Evolutionary conservation across 2,888 invertebrate genomes (phyloP).

Genomic region (Pollenia griseotomentosa): DNA sequence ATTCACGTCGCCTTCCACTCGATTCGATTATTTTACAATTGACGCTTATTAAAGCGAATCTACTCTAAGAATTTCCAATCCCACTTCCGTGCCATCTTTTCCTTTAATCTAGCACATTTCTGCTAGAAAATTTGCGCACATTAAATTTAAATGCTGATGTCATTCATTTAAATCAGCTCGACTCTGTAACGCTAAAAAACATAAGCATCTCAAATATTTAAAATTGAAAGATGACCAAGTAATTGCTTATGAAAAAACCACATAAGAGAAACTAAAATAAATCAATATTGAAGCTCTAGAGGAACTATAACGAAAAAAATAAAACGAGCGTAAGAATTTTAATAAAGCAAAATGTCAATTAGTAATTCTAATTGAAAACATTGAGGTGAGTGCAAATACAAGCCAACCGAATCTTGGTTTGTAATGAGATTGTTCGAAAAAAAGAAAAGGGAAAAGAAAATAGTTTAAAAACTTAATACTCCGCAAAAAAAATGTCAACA

Average conservation of each 20-base stretch:
- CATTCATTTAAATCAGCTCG: slow-evolving; percentile 68
- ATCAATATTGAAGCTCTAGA: slow-evolving; percentile 42
- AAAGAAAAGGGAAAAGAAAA: too few species aligned
- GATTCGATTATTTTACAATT: too few species aligned
- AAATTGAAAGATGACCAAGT: slow-evolving; percentile 62
- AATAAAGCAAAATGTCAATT: slow-evolving; percentile 41
- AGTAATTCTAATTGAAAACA: slow-evolving; percentile 28
- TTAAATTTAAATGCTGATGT: slow-evolving; percentile 67
- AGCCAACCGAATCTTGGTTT: background rate
- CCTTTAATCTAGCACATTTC: background rate
- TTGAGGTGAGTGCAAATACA: background rate
- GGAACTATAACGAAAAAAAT: slow-evolving; percentile 6
- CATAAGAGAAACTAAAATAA: slow-evolving; percentile 36
- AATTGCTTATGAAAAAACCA: slow-evolving; percentile 56
- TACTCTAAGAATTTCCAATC: background rate
- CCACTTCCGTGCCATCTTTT: background rate
- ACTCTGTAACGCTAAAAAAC: slow-evolving; percentile 18
- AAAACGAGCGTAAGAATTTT: slow-evolving; percentile 18
- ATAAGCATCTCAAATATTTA: slow-evolving; percentile 31
- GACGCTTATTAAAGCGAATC: too few species aligned
- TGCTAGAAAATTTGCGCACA: slow-evolving; percentile 54
- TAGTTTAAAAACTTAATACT: too few species aligned
- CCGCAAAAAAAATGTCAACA: too few species aligned
- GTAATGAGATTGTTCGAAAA: too few species aligned
- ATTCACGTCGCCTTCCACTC: too few species aligned